Base-by-base conservation (phyloP, 1,140 invertebrate genomes). In the Drosophila ironensis region DNA sequence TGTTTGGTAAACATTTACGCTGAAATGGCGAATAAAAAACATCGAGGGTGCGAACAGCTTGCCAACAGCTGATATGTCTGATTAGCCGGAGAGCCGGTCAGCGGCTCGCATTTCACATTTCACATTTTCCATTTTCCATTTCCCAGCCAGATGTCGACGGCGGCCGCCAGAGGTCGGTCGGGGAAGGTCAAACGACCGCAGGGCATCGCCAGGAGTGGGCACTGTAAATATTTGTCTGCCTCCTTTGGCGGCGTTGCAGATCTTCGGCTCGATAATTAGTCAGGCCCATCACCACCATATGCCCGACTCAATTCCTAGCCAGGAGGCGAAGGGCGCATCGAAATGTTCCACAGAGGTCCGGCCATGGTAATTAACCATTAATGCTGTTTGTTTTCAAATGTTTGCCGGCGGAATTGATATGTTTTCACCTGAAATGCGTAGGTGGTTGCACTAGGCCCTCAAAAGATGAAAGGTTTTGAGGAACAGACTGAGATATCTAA, bases 61-160 rank as follows among this genome's bases (percentile, higher is more conserved):
- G 50, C 9, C 19, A 20, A 28, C 46, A 38, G 48, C 48, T 37
- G 57, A 53, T 44, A 11, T 24, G 19, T 22, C 27, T 14, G 30
- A 40, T 25, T 20, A 11, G 12, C 16, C 24, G 17, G 35, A 27
- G 7, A 20, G 7, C 6, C 12, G 14, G 14, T 17, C 35, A 41
- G n/a, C 44, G 25, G 33, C 59, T 71, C 60, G 44, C 27, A 53
- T 66, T 66, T 66, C 67, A 45, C 25, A n/a, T n/a, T n/a, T n/a
- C n/a, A n/a, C n/a, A n/a, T n/a, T n/a, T n/a, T n/a, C n/a, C n/a
- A n/a, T n/a, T n/a, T n/a, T n/a, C n/a, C 27, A 53, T 66, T 66
- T 66, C 67, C 40, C 25, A 12, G 53, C 53, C 71, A 74, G 64
- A 67, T 74, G 71, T 28, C 30, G 14, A 7, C 11, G 19, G 20